Evolutionary conservation across 2,797 vertebrate species (phyloP).

Genomic region (Spatula versicolor): DNA sequence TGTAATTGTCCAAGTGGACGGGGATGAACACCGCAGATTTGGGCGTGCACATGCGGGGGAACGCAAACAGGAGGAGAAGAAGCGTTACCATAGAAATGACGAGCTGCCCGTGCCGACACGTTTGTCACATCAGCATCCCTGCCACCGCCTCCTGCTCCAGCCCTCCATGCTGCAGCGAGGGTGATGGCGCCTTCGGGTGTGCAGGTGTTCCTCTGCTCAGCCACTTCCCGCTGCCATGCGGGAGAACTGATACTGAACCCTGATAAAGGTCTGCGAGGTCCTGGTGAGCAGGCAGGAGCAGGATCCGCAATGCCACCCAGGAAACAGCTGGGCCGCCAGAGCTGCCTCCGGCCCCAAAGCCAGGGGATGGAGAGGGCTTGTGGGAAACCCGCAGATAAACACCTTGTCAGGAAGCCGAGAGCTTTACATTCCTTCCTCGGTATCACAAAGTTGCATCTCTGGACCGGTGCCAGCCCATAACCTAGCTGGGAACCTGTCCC

Average conservation of each 20-base stretch:
- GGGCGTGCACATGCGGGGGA: background rate
- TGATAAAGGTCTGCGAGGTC: background rate
- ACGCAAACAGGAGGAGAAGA: constrained; percentile 12
- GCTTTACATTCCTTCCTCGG: background rate
- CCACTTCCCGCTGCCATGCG: background rate
- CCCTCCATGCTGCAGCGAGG: background rate
- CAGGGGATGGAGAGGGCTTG: background rate
- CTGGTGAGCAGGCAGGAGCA: background rate
- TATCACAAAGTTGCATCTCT: background rate
- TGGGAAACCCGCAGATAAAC: background rate
- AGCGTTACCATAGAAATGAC: constrained; percentile 69
- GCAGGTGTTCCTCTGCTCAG: constrained; percentile 1
- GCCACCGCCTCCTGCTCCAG: background rate
- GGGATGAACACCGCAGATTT: background rate
- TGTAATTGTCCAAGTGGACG: background rate
- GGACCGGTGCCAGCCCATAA: background rate
- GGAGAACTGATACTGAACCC: background rate
- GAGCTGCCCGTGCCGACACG: constrained; percentile 24
- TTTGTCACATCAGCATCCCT: constrained; percentile 47
- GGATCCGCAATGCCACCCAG: background rate
- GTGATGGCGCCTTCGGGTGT: background rate
- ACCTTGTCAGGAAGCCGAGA: background rate
- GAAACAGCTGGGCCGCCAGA: background rate
- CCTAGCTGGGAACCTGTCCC: background rate
- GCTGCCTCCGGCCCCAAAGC: background rate